Conservation (phyloP, 2,113 vertebrate genomes). For the Heptranchias perlo region DNA sequence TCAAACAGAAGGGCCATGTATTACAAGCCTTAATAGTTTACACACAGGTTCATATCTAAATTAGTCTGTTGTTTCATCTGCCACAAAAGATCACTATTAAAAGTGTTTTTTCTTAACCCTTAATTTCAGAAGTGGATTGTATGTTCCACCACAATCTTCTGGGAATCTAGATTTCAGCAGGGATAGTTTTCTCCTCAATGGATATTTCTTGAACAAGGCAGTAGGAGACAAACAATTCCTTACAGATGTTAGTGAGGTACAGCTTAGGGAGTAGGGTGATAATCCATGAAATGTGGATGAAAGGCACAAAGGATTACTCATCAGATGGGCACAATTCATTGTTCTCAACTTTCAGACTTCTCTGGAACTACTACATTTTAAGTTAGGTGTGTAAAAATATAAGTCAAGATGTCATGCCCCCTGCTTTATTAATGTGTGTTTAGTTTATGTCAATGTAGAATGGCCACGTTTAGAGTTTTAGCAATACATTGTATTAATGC, state of each 20-base stretch:
- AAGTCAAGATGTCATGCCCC: no score
- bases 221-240: neutral
- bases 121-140: neutral
- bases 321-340: no score
- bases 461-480: no score
- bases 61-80: neutral
- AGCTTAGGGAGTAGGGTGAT: no score
- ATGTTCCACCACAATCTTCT: neutral
- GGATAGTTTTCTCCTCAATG: neutral
- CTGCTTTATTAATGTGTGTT: no score
- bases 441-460: no score
- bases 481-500: neutral
- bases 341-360: no score
- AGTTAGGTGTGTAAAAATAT: no score
- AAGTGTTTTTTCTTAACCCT: neutral
- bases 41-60: neutral
- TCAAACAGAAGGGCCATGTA: neutral
- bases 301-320: no score
- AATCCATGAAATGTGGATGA: no score
- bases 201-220: neutral
- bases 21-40: neutral
- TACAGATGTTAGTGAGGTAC: no score
- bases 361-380: no score
- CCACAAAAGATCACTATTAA: neutral
- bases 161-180: neutral